Evolutionary conservation across 2,797 vertebrate genomes (phyloP), one percentile per base, ranked within the genome.

Genomic region (Astyanax mexicanus): DNA sequence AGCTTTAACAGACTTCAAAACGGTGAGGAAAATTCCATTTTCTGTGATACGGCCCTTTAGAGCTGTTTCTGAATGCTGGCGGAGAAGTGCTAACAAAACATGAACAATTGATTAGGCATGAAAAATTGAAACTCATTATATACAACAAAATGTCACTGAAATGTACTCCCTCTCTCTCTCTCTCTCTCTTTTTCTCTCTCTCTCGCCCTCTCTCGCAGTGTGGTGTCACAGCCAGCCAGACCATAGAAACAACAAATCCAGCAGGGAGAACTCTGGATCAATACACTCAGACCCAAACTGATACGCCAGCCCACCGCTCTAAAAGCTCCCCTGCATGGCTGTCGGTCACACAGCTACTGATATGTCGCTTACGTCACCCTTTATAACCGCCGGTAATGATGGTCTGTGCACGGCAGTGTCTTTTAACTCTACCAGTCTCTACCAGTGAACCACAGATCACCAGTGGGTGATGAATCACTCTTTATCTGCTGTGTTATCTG

Each of bases 361-460:
- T 74, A 69, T 21, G 32, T 37, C 57, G 49, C 9, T 52, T 62
- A 73, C 32, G 25, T 19, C 17, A 27, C 21, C 15, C 4, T n/a
- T n/a, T n/a, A n/a, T n/a, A 21, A 35, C 3, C 7, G 19, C 27
- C 5, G 23, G 9, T 15, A 51, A 44, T 3, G 4, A 49, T 64
- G 67, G 42, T 60, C 66, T 37, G 71, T 55, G 80, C 9, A 72
- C 55, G 12, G 11, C 23, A 5, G 29, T 49, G 55, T 75, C 42
- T 35, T 69, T 55, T 54, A 64, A 21, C 57, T 72, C 80, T 66
- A 45, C 52, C n/a, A n/a, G n/a, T n/a, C n/a, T n/a, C n/a, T n/a
- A n/a, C n/a, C n/a, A n/a, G n/a, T n/a, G n/a, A n/a, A n/a, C n/a
- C n/a, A n/a, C n/a, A n/a, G n/a, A n/a, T n/a, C n/a, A n/a, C n/a